A percentile compares a stretch with the other conserved stretches of the same genome.
These are phyloP conservation scores for Phoxinus phoxinus DNA, from an alignment of 2,113 vertebrate genomes.

Conservation along the genomic window DNA sequence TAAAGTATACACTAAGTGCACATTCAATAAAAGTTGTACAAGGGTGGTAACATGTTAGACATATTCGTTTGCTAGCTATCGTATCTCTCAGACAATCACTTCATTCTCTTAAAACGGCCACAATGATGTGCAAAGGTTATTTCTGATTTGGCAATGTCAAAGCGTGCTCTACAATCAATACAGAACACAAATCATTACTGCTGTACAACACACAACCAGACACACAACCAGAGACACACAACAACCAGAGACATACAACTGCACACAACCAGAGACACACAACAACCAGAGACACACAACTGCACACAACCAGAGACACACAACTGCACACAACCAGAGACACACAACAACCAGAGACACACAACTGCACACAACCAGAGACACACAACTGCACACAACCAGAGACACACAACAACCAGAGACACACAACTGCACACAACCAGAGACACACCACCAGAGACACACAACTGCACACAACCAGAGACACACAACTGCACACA, in stretches of 20 bases:
- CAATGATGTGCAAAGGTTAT: slow-evolving; percentile 20
- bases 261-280: no score
- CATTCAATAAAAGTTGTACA: neutral
- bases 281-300: no score
- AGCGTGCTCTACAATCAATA: slow-evolving; percentile 21
- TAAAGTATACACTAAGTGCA: neutral
- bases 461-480: no score
- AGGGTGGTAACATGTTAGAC: neutral
- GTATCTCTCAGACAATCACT: neutral
- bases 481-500: no score
- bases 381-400: no score
- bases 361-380: neutral
- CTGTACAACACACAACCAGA: neutral
- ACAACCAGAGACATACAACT: no score
- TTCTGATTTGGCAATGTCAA: slow-evolving; percentile 35
- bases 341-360: no score
- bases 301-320: no score
- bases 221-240: neutral
- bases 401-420: no score
- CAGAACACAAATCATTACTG: slow-evolving; percentile 10
- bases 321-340: neutral
- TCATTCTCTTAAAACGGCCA: neutral
- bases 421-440: no score
- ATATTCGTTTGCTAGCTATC: neutral
- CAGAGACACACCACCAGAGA: neutral